Percentiles rank a stretch among this genome's conserved stretches.
phyloP scores from a whole-genome alignment of 2,113 vertebrate species.

The Macheiramphus alcinus region DNA sequence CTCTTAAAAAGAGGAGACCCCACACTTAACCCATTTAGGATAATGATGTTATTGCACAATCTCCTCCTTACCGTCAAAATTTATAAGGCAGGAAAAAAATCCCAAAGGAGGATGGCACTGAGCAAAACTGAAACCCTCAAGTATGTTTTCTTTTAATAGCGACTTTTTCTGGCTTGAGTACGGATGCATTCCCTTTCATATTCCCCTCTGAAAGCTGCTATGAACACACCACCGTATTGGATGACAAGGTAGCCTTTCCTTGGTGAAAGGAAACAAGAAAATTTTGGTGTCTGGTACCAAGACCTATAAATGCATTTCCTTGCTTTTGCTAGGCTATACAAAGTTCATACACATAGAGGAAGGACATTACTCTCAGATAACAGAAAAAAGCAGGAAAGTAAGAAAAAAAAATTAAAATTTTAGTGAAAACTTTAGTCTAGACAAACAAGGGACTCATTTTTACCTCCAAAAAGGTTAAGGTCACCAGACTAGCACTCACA shows the following conservation, averaged over 20 bases:
- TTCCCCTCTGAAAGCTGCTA: not conserved
- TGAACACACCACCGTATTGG: not conserved
- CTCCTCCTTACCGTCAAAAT: not conserved
- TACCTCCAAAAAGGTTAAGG: constrained; percentile 45
- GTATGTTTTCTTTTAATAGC: not conserved
- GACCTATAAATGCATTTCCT: not conserved
- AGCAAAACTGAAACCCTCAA: not conserved
- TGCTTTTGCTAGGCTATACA: not conserved
- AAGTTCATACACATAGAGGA: not conserved
- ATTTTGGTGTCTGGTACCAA: not conserved
- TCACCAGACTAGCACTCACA: not conserved
- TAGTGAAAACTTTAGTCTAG: not conserved
- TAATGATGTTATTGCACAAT: not conserved
- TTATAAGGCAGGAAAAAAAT: not conserved
- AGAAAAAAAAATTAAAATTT: not conserved
- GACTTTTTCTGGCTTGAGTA: not conserved
- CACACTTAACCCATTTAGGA: not conserved
- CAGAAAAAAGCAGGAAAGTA: not conserved
- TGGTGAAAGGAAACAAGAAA: not conserved
- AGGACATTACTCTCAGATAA: not conserved
- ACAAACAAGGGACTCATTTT: constrained; percentile 39
- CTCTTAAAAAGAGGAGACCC: not conserved
- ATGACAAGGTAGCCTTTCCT: not conserved
- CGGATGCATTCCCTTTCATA: not conserved
- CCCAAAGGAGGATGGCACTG: not conserved